Conservation (phyloP, 2,888 invertebrate genomes). For the Chromoteleia sp. region DNA sequence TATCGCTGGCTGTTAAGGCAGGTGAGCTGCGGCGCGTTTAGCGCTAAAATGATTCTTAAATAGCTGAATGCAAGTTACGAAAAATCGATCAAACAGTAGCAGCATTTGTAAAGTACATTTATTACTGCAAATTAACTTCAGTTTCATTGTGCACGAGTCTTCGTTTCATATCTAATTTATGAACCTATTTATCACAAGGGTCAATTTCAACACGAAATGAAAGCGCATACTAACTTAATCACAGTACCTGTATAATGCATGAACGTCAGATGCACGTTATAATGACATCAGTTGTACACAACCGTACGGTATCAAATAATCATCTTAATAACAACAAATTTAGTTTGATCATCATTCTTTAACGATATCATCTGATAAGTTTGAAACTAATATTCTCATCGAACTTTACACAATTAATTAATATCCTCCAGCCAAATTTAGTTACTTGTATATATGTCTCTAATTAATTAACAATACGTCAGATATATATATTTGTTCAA, state of each 20-base stretch:
- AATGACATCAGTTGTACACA: conserved; percentile 24
- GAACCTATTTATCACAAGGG: conserved; percentile 42
- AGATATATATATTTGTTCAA: too few species aligned
- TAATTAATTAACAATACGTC: too few species aligned
- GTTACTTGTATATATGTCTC: too few species aligned
- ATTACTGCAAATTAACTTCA: conserved; percentile 44
- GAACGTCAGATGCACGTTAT: conserved; percentile 39
- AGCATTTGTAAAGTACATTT: conserved; percentile 32
- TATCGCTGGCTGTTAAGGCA: too few species aligned
- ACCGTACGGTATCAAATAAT: conserved; percentile 28
- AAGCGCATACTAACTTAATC: conserved; percentile 39
- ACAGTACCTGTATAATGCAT: conserved; percentile 21
- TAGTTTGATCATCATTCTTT: too few species aligned
- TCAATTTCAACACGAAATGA: conserved; percentile 54
- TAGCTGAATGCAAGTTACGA: too few species aligned
- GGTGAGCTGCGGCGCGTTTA: too few species aligned
- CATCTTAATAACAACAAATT: conserved; percentile 4
- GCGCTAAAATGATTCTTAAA: too few species aligned
- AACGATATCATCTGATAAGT: too few species aligned
- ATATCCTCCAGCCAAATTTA: too few species aligned
- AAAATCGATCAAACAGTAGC: conserved; percentile 25
- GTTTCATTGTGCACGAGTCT: conserved; percentile 27
- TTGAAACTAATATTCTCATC: too few species aligned
- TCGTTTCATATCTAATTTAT: conserved; percentile 48
- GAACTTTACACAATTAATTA: too few species aligned